Base-by-base conservation (phyloP, 2,113 vertebrate species). In the Prionailurus bengalensis region DNA sequence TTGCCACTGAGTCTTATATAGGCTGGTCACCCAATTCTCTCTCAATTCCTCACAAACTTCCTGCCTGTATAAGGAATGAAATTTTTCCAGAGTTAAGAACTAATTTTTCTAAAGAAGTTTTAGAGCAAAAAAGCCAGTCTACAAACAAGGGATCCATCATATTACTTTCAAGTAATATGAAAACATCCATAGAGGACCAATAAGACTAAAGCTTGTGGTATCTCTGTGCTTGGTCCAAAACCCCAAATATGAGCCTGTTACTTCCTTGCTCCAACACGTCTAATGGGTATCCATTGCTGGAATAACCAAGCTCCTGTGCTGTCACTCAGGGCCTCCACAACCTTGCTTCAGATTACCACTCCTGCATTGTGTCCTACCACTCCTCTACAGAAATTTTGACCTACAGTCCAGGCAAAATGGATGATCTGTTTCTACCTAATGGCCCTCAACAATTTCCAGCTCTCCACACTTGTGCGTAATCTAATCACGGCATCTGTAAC, bases 161-260 rank as follows among this genome's bases (percentile, higher is more conserved):
- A 85, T n/a, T n/a, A 42, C 42, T 92, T 92, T 95, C 21, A 89
- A 94, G 42, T 76, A n/a, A 82, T 45, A 29, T 45, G 36, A 95
- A 65, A 91, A 81, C 27, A 83, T 76, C 61, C 27, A 0, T 33
- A 3, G 23, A 21, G 36, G 7, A 16, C 70, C 91, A n/a, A 82
- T 73, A 95, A 95, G 78, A 85, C 9, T 63, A 70, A 78, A 25
- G 27, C 55, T 81, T 79, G 83, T 31, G 25, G 61, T 13, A 94
- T 83, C 65, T 91, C 17, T 10, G 63, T n/a, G 31, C 83, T 81
- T 39, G 82, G 87, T 85, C 36, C 14, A 12, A 70, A 97, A 89
- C 79, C 51, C 9, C 83, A 92, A 45, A 92, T 27, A 12, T 53
- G 55, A 71, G 25, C 19, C 61, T 92, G 63, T 78, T 14, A 86